Base-by-base conservation (phyloP, 2,113 vertebrate genomes). In the Cinclus mexicanus region DNA sequence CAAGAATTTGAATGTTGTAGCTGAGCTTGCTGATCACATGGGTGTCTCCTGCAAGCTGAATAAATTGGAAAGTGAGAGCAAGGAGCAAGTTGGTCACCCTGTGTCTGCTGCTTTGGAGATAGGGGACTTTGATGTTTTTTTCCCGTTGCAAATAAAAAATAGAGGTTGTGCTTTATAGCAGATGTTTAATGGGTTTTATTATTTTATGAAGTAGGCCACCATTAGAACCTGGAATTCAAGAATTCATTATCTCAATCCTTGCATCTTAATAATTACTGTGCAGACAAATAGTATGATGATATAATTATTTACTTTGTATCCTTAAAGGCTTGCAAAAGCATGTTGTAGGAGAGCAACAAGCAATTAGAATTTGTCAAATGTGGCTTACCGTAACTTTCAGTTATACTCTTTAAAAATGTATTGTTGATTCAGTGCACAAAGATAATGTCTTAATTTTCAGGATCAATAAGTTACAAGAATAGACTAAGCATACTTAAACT, bases 361-460 rank as follows among this genome's bases (percentile, higher is more conserved):
- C 71, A 89, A 83, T 70, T 95, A 95, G 63, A 87, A 89, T 49
- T 37, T 95, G 91, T 86, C 83, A 68, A 42, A 77, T 64, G 79
- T 67, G 64, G 60, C 33, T 94, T 60, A 19, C 55, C 37, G 16
- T 70, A 87, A 26, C 68, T 83, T 90, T 75, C 80, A 86, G 89
- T 91, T 90, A 55, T 18, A 15, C 33, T 77, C 41, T 81, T 89
- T 46, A 90, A 55, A 93, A 92, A 63, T 65, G 50, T 49, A 6
- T 28, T 69, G 42, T 75, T 76, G 52, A 91, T 75, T 82, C 74
- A 70, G 24, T 69, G 77, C 77, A 83, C 77, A 92, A 78, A 92
- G 65, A 86, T 47, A 90, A 89, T 88, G 49, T 65, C 81, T 86
- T 90, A 25, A 78, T 95, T 94, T 94, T 97, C 90, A 93, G 87